These are phyloP conservation scores for Lottia scabra DNA, from an alignment of 2,888 invertebrate genomes.

Conservation along the genomic window DNA sequence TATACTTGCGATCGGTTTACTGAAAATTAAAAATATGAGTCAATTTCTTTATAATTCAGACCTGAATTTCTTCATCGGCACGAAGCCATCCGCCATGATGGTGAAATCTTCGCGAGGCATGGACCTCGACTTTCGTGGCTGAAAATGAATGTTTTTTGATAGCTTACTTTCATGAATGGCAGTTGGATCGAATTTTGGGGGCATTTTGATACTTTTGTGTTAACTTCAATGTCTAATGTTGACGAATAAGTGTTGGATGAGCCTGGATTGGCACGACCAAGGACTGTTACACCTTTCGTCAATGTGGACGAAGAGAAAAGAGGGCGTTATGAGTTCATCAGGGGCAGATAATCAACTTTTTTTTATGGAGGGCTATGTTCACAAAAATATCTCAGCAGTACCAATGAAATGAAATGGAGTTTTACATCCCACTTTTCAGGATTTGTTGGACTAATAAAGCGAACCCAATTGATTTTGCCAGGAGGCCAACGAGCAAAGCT, in stretches of 20 bases:
- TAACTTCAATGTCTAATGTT: constrained; percentile 28
- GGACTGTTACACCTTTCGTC: constrained; percentile 61
- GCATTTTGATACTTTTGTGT: constrained; percentile 68
- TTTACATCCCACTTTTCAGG: too few relatives aligned
- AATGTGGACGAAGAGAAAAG: constrained; percentile 29
- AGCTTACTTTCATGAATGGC: constrained; percentile 96
- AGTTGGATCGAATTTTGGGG: constrained; percentile 97
- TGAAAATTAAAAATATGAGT: too few relatives aligned
- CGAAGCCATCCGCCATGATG: background rate
- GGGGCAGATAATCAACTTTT: too few relatives aligned
- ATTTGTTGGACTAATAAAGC: too few relatives aligned
- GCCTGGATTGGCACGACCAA: constrained; percentile 66
- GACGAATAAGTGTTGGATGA: constrained; percentile 67
- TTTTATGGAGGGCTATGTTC: too few relatives aligned
- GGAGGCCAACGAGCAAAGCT: too few relatives aligned
- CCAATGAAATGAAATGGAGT: too few relatives aligned
- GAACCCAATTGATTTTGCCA: too few relatives aligned
- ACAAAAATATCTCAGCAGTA: too few relatives aligned
- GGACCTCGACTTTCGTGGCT: constrained; percentile 5
- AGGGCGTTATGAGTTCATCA: constrained; percentile 25
- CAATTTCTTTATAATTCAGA: too few relatives aligned
- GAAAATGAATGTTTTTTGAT: background rate
- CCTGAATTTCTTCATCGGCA: too few relatives aligned
- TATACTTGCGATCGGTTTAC: too few relatives aligned
- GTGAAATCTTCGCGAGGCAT: constrained; percentile 9